A percentile compares a stretch with the other conserved stretches of the same genome.
phyloP scores from a whole-genome alignment of 2,797 vertebrate species.

The Poecilia gillii region DNA sequence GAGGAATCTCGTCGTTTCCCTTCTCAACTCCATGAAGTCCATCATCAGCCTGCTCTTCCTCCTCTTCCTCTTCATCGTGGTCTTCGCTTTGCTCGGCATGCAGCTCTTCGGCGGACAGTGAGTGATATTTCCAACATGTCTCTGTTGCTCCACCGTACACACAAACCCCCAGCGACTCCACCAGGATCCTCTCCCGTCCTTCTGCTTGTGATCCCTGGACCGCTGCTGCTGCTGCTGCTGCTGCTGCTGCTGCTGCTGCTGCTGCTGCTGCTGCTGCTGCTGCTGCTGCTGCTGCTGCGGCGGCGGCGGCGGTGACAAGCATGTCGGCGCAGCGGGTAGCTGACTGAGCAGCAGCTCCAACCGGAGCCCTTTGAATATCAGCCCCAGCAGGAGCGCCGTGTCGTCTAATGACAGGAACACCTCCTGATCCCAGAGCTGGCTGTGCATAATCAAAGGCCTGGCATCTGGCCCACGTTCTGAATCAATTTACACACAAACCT shows the following conservation, averaged over 20 bases:
- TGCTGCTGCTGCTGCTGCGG: slow-evolving; percentile 4
- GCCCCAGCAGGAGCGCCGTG: slow-evolving; percentile 61
- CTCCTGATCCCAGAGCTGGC: slow-evolving; percentile 50
- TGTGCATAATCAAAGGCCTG: slow-evolving; percentile 57
- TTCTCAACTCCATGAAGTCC: slow-evolving; percentile 99
- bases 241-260: slow-evolving; percentile 12
- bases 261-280: slow-evolving; percentile 11
- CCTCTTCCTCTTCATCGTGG: slow-evolving; percentile 98
- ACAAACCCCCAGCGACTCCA: not conserved
- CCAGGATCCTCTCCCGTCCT: slow-evolving; percentile 1
- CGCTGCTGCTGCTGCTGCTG: slow-evolving; percentile 11
- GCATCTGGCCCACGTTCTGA: slow-evolving; percentile 28
- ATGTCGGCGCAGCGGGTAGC: slow-evolving; percentile 64
- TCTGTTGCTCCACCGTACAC: not conserved
- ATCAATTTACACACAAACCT: slow-evolving; percentile 19
- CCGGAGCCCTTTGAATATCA: slow-evolving; percentile 63
- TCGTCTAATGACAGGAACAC: slow-evolving; percentile 60
- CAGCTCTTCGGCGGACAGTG: slow-evolving; percentile 98
- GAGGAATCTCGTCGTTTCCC: slow-evolving; percentile 94
- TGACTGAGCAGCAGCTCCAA: slow-evolving; percentile 47
- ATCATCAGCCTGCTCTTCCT: slow-evolving; percentile 98
- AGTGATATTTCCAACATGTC: slow-evolving; percentile 67
- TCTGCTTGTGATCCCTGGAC: slow-evolving; percentile 44
- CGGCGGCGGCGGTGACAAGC: slow-evolving; percentile 37
- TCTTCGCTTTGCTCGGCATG: slow-evolving; percentile 97